phyloP scores from a whole-genome alignment of 2,888 invertebrate genomes.

The Smittia sp. region DNA sequence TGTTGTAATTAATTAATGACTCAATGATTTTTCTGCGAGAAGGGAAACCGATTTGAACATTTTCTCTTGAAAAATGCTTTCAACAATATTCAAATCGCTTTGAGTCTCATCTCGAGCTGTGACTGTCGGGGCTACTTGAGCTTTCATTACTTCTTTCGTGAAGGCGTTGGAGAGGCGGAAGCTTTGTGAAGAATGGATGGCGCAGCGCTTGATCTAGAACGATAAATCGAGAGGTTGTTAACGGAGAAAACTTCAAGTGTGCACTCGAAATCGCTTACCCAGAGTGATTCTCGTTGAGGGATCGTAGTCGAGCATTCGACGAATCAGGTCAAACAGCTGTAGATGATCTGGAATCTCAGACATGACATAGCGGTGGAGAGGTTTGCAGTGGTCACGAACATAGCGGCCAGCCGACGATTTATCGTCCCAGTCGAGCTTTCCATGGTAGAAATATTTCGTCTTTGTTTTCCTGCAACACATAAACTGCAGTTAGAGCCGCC shows the following conservation, averaged over 20 bases:
- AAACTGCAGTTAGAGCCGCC: not conserved
- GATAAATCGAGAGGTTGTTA: not conserved
- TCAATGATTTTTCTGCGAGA: not conserved
- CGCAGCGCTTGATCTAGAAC: conserved; percentile 72
- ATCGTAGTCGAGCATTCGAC: conserved; percentile 96
- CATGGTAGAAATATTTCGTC: conserved; percentile 97
- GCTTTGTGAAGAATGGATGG: conserved; percentile 90
- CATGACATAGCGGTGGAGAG: conserved; percentile 87
- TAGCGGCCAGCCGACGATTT: conserved; percentile 95
- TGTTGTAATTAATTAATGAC: not conserved
- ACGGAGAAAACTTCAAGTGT: not conserved
- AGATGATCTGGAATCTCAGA: conserved; percentile 87
- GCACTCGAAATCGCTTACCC: conserved; percentile 48
- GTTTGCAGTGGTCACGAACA: conserved; percentile 97
- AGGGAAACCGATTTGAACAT: not conserved
- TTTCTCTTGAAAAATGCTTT: not conserved
- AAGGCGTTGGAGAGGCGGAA: conserved; percentile 74
- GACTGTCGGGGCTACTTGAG: conserved; percentile 59
- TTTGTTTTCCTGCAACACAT: conserved; percentile 73
- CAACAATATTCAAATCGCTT: not conserved
- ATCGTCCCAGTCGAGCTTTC: conserved; percentile 97
- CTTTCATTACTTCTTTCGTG: conserved; percentile 53
- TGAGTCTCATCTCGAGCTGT: conserved; percentile 54
- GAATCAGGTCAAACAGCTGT: conserved; percentile 90
- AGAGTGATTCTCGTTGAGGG: conserved; percentile 86